Evolutionary conservation across 2,888 invertebrate species (phyloP).

Genomic region (Chouioia cunea): DNA sequence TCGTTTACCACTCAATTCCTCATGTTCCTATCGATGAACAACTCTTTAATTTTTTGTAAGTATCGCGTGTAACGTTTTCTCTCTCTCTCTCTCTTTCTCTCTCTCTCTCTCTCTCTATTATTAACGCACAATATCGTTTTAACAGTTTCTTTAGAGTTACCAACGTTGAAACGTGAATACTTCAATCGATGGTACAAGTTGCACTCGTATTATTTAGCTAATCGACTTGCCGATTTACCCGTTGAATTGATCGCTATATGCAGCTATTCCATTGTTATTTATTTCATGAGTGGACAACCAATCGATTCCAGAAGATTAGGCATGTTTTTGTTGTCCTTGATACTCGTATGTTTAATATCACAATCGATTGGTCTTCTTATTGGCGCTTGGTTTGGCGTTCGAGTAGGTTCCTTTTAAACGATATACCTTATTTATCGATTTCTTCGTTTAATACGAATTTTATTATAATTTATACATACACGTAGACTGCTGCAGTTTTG

Average conservation of each 20-base stretch:
- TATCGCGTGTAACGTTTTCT: no score
- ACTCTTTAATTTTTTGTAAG: constrained; percentile 90
- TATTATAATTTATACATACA: no score
- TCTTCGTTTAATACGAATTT: neutral
- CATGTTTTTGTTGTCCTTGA: constrained; percentile 79
- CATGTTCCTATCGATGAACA: constrained; percentile 94
- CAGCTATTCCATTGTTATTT: constrained; percentile 82
- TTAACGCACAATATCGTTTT: no score
- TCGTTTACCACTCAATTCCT: constrained; percentile 95
- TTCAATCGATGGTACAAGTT: constrained; percentile 93
- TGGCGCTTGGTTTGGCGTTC: constrained; percentile 84
- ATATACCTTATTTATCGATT: no score
- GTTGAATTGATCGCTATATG: constrained; percentile 79
- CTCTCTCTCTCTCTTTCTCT: no score
- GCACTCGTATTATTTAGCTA: constrained; percentile 84
- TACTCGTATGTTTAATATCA: constrained; percentile 85
- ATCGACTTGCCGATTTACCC: constrained; percentile 84
- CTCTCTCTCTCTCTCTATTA: no score
- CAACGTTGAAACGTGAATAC: constrained; percentile 85
- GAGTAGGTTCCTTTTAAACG: constrained; percentile 70
- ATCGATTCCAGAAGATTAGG: constrained; percentile 79
- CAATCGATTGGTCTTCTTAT: constrained; percentile 89
- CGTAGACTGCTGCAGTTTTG: constrained; percentile 89
- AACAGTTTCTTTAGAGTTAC: constrained; percentile 88
- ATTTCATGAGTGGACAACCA: constrained; percentile 90